Conservation (phyloP, 2,888 invertebrate species). For the Sabellastarte sp. region DNA sequence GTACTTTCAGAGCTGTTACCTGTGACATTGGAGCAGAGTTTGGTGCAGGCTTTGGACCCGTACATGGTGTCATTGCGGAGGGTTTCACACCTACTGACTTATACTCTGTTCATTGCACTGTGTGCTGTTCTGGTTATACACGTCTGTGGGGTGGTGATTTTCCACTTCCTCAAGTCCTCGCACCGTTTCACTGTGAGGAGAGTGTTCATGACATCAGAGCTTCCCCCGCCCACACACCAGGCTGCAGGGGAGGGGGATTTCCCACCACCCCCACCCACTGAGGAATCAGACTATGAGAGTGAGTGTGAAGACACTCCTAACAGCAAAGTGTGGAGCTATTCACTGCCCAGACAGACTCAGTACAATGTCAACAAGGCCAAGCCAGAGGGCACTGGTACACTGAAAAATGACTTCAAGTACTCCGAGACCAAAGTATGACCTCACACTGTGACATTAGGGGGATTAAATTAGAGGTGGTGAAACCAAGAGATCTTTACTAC, state of each 20-base stretch:
- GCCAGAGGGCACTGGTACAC: too few relatives aligned
- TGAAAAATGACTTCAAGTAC: conserved; percentile 15
- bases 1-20: too few relatives aligned
- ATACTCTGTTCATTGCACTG: not conserved
- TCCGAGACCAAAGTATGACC: conserved; percentile 5
- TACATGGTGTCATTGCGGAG: too few relatives aligned
- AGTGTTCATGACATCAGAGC: conserved; percentile 14
- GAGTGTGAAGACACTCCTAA: conserved; percentile 7
- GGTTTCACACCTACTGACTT: too few relatives aligned
- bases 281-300: conserved; percentile 13
- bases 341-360: not conserved
- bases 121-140: conserved; percentile 17
- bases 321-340: not conserved
- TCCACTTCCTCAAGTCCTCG: conserved; percentile 25
- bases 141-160: conserved; percentile 24
- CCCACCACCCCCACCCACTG: not conserved
- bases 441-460: too few relatives aligned
- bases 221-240: not conserved
- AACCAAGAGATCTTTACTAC: too few relatives aligned
- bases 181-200: conserved; percentile 18
- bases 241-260: conserved; percentile 6
- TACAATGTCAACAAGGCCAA: not conserved
- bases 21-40: too few relatives aligned
- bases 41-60: too few relatives aligned
- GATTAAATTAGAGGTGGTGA: too few relatives aligned